These are phyloP conservation scores for Monodelphis domestica DNA, from an alignment of 2,797 vertebrate genomes.

Conservation along the genomic window DNA sequence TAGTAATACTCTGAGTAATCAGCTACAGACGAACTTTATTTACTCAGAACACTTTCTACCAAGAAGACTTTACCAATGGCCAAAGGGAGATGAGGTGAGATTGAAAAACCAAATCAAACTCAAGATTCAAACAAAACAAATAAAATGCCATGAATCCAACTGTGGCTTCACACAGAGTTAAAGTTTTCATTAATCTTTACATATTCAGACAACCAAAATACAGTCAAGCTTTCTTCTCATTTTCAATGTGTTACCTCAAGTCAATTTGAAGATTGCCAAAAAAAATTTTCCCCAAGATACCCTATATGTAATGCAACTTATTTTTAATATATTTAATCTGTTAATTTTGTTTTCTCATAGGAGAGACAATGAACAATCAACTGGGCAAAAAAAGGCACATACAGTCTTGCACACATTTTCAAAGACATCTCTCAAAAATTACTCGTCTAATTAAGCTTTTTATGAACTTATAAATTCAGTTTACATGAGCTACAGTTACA, in stretches of 20 bases:
- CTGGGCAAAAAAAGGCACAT: neutral
- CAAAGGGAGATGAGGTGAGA: neutral
- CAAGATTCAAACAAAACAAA: neutral
- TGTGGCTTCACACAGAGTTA: neutral
- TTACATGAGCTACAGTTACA: conserved; percentile 57
- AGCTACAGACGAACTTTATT: neutral
- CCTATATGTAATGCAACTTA: neutral
- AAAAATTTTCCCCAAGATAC: neutral
- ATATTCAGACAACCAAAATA: neutral
- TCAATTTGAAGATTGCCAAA: neutral
- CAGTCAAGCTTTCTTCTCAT: conserved; percentile 21
- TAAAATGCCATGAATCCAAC: neutral
- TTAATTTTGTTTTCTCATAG: conserved; percentile 36
- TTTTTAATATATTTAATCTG: neutral
- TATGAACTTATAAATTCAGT: conserved; percentile 64
- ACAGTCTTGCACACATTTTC: neutral
- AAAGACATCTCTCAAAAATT: conserved; percentile 59
- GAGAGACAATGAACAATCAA: neutral
- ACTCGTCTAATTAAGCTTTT: conserved; percentile 64
- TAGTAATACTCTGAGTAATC: neutral
- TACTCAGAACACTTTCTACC: neutral
- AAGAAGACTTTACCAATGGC: conserved; percentile 17
- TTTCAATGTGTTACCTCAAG: conserved; percentile 35
- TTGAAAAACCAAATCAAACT: neutral
- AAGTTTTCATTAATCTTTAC: neutral